Evolutionary conservation across 37 sponge, comb jelly and placozoan species (phyloP).

Genomic region (Axinella damicornis): DNA sequence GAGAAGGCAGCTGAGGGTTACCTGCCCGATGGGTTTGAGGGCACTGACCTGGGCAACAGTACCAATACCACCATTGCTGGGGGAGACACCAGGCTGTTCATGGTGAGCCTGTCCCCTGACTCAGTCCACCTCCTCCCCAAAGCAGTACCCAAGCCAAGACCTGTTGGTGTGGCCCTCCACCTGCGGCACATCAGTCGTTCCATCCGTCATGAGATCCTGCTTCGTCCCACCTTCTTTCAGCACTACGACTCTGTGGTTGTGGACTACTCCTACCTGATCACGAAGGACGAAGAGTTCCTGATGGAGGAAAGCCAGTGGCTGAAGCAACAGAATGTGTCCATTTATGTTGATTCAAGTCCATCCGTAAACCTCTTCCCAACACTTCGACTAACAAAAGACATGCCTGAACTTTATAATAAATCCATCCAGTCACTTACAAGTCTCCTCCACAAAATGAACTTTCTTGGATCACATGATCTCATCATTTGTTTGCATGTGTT

Average conservation of each 20-base stretch:
- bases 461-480: slow-evolving; percentile 38
- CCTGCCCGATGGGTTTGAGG: slow-evolving; percentile 58
- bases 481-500: slow-evolving; percentile 45
- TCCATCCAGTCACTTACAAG: background rate
- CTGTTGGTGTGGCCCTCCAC: slow-evolving; percentile 51
- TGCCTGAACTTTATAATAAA: slow-evolving; percentile 4
- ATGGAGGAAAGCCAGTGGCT: slow-evolving; percentile 34
- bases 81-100: slow-evolving; percentile 60
- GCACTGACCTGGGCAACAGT: slow-evolving; percentile 45
- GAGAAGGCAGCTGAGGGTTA: slow-evolving; percentile 57
- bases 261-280: slow-evolving; percentile 45
- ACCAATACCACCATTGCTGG: slow-evolving; percentile 60
- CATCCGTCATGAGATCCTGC: slow-evolving; percentile 31
- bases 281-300: slow-evolving; percentile 41
- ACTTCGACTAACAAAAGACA: slow-evolving; percentile 42
- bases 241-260: slow-evolving; percentile 58
- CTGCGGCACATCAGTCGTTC: slow-evolving; percentile 34
- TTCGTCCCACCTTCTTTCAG: slow-evolving; percentile 59
- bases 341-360: slow-evolving; percentile 55
- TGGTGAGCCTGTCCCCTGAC: slow-evolving; percentile 12
- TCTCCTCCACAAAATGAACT: slow-evolving; percentile 30
- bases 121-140: slow-evolving; percentile 17
- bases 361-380: slow-evolving; percentile 52
- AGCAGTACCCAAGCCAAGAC: slow-evolving; percentile 34
- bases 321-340: slow-evolving; percentile 13